These are phyloP conservation scores for Ips typographus DNA, from an alignment of 1,140 invertebrate genomes.

Conservation along the genomic window DNA sequence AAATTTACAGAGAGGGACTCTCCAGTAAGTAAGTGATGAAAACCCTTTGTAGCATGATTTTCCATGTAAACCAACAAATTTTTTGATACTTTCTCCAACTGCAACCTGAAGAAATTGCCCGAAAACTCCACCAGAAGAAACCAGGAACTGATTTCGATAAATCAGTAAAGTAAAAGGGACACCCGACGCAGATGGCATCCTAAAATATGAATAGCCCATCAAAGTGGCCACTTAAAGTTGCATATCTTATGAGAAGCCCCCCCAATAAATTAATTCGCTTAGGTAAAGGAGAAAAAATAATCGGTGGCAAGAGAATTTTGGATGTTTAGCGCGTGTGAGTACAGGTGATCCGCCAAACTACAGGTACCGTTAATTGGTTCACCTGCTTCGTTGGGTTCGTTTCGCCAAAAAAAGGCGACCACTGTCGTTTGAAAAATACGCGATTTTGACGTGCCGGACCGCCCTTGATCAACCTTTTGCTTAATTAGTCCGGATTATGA, in stretches of 20 bases:
- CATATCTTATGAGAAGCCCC: slow-evolving; percentile 25
- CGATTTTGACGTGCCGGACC: neutral
- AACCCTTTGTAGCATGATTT: too few species aligned
- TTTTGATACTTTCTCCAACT: too few species aligned
- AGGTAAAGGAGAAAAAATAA: slow-evolving; percentile 26
- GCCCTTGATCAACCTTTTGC: neutral
- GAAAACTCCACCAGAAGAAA: too few species aligned
- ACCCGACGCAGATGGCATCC: slow-evolving; percentile 33
- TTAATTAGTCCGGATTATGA: neutral
- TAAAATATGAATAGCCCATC: slow-evolving; percentile 28
- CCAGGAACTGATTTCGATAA: too few species aligned
- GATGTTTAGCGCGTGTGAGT: slow-evolving; percentile 39
- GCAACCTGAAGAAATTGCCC: too few species aligned
- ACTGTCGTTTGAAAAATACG: slow-evolving; percentile 28
- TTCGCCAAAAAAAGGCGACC: slow-evolving; percentile 32
- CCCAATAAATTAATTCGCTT: slow-evolving; percentile 32
- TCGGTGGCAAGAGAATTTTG: slow-evolving; percentile 36
- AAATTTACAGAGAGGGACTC: too few species aligned
- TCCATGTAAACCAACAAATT: too few species aligned
- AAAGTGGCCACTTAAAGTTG: slow-evolving; percentile 28
- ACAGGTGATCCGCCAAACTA: slow-evolving; percentile 47
- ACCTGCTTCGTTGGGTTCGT: slow-evolving; percentile 39
- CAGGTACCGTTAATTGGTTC: slow-evolving; percentile 49
- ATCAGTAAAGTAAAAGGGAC: slow-evolving; percentile 10
- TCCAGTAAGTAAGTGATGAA: too few species aligned